Base-by-base conservation (phyloP, 2,888 invertebrate genomes). In the Gortyna flavago region DNA sequence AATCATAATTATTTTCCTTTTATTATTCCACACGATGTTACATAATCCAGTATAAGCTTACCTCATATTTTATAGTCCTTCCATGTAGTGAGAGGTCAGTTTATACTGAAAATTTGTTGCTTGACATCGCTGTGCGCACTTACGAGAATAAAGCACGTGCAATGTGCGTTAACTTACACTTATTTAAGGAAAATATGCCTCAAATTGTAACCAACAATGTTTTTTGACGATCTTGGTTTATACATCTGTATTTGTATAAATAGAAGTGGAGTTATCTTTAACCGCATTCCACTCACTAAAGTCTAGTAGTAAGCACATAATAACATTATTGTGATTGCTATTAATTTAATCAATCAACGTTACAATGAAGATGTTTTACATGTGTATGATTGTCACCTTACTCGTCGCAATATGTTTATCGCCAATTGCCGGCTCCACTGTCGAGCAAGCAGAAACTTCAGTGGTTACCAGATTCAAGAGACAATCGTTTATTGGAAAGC, bases 401-500 rank as follows among this genome's bases (percentile, higher is more conserved):
- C 38, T 65, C 38, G 18, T 18, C 9, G n/a, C 9, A 9, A 11
- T 65, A 65, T 65, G 18, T 65, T 38, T 38, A 65, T n/a, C 9
- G 9, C 18, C 38, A 5, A n/a, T n/a, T 9, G 18, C 38, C 18
- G 9, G n/a, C 38, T 38, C 38, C 18, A n/a, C 38, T n/a, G 9
- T 6, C 6, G 18, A 6, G 18, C 18, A 38, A 18, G 9, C 38
- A 18, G 9, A 38, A 65, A n/a, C 18, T 65, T 16, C 18, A 65
- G 38, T 38, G 38, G n/a, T 65, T 18, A 38, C 9, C 65, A 38
- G 38, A n/a, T 38, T 68, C 21, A 68, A 32, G 32, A 32, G 69
- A 69, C 41, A 71, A 25, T 5, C 41, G 18, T 38, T 65, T 65
- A 18, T 38, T 9, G 65, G n/a, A 65, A 65, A 65, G 13, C 71